Evolutionary conservation across 2,888 invertebrate species (phyloP), one percentile per base, ranked within the genome.

Genomic region (Epirrhoe alternata): DNA sequence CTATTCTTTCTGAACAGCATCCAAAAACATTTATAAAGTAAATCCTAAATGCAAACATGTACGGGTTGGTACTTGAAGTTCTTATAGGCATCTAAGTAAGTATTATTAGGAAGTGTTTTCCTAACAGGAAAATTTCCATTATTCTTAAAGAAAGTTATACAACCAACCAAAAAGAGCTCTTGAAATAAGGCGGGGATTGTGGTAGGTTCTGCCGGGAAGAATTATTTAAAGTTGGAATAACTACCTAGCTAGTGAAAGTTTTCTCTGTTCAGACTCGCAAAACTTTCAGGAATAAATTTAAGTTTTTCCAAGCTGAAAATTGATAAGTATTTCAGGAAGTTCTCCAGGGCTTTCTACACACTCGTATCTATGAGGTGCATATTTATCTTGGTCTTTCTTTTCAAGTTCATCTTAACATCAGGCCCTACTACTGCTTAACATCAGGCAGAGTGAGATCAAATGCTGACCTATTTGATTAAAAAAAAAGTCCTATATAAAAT

Each of bases 191-290:
- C 77, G 73, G 66, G 78, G 77, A 78, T 81, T 83, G 80, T 77
- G 78, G 78, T 78, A 61, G 58, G 61, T 70, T 56, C 66, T 33
- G 47, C 61, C 58, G 69, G 69, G 77, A 83, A 82, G 80, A 83
- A 84, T 82, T 83, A 84, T 83, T 83, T 78, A 72, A 86, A 86
- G 81, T 86, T 82, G 78, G 77, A 84, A 84, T 84, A 87, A 86
- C 84, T 83, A 81, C 79, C 65, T 66, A 68, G 31, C 72, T 79
- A 77, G 74, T 76, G 78, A 75, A 85, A 86, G 82, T 85, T 88
- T 83, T 73, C 73, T 76, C 79, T 77, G 74, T 77, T 77, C 78
- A 77, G 77, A 79, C 78, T 81, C 76, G 76, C 66, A 66, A 67
- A 86, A 84, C 81, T 86, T 84, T 80, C 73, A 69, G 58, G 82